phyloP scores from a whole-genome alignment of 2,888 invertebrate species.

The Melinopterus prodromus region DNA sequence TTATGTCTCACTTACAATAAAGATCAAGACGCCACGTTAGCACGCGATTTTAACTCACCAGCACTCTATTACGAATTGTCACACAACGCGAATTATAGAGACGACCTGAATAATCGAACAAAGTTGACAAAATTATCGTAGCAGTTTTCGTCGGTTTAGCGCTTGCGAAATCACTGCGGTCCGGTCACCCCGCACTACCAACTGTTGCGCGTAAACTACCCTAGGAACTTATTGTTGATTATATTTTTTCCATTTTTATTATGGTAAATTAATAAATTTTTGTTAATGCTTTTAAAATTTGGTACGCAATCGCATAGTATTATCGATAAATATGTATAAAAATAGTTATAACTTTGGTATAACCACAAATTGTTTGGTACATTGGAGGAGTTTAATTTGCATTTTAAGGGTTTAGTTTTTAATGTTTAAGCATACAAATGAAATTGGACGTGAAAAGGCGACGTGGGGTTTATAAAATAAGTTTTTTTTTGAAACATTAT shows the following conservation, averaged over 20 bases:
- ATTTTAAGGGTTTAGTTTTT: neutral
- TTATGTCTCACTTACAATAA: neutral
- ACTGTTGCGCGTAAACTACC: neutral
- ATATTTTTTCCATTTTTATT: neutral
- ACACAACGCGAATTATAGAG: neutral
- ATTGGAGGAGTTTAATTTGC: neutral
- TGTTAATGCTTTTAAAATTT: neutral
- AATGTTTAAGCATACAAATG: neutral
- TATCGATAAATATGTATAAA: neutral
- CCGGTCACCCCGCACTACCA: neutral
- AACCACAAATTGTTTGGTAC: neutral
- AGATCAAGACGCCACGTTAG: neutral
- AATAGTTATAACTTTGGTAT: neutral
- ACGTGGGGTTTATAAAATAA: neutral
- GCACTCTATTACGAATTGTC: neutral
- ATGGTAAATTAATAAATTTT: neutral
- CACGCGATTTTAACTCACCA: no score
- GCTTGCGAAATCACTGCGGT: neutral
- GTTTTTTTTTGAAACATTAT: constrained; percentile 11
- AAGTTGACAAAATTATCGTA: neutral
- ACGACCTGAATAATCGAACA: neutral
- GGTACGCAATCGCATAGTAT: neutral
- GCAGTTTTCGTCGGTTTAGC: neutral
- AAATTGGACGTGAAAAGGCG: neutral
- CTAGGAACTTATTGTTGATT: neutral